Conservation (phyloP, 2,797 vertebrate genomes). For the Enteromius argenteus region DNA sequence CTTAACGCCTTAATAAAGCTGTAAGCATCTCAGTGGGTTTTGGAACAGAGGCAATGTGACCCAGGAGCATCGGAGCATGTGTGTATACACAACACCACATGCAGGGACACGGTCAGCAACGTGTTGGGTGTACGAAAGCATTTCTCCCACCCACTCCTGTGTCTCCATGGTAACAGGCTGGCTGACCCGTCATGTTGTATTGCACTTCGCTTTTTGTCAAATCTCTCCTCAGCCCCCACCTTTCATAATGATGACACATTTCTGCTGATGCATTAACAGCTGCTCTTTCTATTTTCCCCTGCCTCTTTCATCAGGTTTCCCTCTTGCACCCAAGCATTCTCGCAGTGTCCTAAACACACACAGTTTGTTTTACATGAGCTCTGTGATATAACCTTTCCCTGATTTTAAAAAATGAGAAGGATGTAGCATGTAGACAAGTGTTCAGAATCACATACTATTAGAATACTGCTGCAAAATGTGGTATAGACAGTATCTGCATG, state of each 20-base stretch:
- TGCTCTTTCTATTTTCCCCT: constrained; percentile 36
- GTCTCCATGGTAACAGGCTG: constrained; percentile 74
- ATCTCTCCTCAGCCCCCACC: constrained; percentile 48
- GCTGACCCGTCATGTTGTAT: constrained; percentile 66
- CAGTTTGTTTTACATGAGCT: neutral
- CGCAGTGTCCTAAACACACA: constrained; percentile 18
- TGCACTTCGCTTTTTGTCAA: constrained; percentile 58
- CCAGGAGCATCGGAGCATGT: neutral
- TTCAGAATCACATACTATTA: neutral
- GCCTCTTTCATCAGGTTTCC: constrained; percentile 8
- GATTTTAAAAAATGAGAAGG: neutral
- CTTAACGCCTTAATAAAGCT: neutral
- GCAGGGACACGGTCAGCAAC: constrained; percentile 37
- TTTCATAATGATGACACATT: constrained; percentile 51
- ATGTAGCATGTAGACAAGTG: neutral
- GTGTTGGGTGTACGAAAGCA: constrained; percentile 21
- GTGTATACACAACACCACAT: constrained; percentile 32
- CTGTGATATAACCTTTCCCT: neutral
- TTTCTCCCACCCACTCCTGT: constrained; percentile 48
- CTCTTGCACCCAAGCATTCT: constrained; percentile 9
- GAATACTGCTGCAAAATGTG: neutral
- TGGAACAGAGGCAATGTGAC: neutral
- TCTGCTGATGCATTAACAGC: constrained; percentile 55
- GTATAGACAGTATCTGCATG: neutral
- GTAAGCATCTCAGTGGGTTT: neutral